Evolutionary conservation across 2,888 invertebrate species (phyloP).

Genomic region (Calliphora vomitoria): DNA sequence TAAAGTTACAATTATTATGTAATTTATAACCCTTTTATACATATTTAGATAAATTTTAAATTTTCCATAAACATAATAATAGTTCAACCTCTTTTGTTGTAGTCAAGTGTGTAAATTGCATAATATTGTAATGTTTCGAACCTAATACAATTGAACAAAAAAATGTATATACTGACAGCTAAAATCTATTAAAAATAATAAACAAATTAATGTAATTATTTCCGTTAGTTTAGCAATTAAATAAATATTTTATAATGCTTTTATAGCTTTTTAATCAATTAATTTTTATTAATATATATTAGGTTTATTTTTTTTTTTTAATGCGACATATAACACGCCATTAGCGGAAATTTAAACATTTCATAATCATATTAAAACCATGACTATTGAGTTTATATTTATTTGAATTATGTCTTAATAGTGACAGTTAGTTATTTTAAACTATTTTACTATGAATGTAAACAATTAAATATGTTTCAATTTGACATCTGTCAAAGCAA

Average conservation of each 20-base stretch:
- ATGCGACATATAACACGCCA: background rate
- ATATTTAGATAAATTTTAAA: constrained; percentile 11
- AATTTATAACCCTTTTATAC: constrained; percentile 22
- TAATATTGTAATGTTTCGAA: too few relatives aligned
- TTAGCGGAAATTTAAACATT: background rate
- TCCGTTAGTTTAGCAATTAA: constrained; percentile 35
- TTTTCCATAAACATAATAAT: background rate
- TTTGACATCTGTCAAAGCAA: background rate
- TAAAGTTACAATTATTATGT: constrained; percentile 26
- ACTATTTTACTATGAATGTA: background rate
- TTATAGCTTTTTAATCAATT: constrained; percentile 14
- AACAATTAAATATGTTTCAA: background rate
- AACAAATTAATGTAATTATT: constrained; percentile 47
- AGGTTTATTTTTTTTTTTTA: background rate
- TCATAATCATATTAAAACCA: background rate
- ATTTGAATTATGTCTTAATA: background rate
- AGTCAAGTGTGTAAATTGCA: constrained; percentile 13
- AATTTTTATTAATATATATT: background rate
- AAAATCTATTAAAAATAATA: constrained; percentile 2
- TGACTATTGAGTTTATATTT: background rate
- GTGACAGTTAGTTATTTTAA: background rate
- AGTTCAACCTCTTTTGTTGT: background rate
- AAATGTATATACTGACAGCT: constrained; percentile 1
- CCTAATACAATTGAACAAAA: constrained; percentile 9
- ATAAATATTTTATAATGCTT: constrained; percentile 6